phyloP scores from a whole-genome alignment of 2,113 vertebrate species.

The Microcebus jonahi region DNA sequence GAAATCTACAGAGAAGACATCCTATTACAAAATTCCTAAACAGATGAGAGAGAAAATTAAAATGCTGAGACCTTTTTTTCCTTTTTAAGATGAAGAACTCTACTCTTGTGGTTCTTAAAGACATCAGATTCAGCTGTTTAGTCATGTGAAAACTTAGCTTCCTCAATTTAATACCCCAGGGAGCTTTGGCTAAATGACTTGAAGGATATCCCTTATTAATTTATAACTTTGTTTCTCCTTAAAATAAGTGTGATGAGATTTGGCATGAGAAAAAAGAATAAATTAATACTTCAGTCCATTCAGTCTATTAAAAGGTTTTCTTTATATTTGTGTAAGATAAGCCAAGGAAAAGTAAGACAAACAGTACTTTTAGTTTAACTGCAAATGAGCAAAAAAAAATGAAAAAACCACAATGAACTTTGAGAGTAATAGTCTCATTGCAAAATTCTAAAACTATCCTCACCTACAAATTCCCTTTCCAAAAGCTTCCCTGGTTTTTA shows the following conservation, averaged over 20 bases:
- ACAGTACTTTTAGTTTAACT: not conserved
- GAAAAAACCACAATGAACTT: not conserved
- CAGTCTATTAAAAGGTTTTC: not conserved
- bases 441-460: not conserved
- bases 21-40: not conserved
- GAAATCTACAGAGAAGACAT: not conserved
- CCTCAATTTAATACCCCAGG: constrained; percentile 36
- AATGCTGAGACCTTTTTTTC: constrained; percentile 30
- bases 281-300: not conserved
- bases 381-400: not conserved
- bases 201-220: not conserved
- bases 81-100: constrained; percentile 36
- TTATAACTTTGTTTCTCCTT: constrained; percentile 1
- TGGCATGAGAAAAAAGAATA: not conserved
- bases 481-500: not conserved
- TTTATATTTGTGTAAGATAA: constrained; percentile 26
- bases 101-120: constrained; percentile 45
- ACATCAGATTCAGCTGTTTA: constrained; percentile 17
- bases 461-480: not conserved
- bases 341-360: not conserved
- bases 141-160: constrained; percentile 46
- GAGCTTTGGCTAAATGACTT: not conserved
- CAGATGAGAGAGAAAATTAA: not conserved
- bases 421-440: not conserved
- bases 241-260: not conserved